Conservation (phyloP, 1,140 invertebrate species). For the Tribolium madens region DNA sequence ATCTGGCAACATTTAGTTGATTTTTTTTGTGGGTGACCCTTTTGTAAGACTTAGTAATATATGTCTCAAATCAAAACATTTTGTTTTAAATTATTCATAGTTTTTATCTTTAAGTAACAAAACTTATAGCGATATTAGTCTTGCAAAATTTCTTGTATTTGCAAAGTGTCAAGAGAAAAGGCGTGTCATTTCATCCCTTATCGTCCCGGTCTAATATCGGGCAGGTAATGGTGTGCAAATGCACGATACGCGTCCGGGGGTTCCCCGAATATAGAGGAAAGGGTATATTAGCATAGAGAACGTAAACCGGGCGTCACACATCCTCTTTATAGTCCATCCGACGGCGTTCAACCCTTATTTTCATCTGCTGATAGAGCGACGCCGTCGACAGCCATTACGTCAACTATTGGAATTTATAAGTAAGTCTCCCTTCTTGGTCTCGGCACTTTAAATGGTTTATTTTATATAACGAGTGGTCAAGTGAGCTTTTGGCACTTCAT, state of each 20-base stretch:
- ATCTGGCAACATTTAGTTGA: no score
- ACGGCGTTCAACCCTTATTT: conserved; percentile 20
- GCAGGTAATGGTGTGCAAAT: conserved; percentile 58
- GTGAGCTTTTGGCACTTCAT: conserved; percentile 44
- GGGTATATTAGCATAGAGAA: conserved; percentile 48
- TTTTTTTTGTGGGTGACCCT: no score
- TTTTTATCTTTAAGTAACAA: no score
- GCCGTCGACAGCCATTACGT: background rate
- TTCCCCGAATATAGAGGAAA: conserved; percentile 13
- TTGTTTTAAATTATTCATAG: no score
- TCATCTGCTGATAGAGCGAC: conserved; percentile 20
- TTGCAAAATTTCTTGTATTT: no score
- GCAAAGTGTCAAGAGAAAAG: background rate
- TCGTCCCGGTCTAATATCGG: conserved; percentile 50
- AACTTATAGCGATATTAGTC: no score
- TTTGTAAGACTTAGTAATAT: no score
- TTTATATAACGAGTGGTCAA: conserved; percentile 40
- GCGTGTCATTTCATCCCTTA: conserved; percentile 27
- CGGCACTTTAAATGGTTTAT: conserved; percentile 18
- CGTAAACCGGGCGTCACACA: conserved; percentile 49
- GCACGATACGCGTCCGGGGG: conserved; percentile 48
- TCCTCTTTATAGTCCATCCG: conserved; percentile 45
- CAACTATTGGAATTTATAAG: conserved; percentile 17
- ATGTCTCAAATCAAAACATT: no score
- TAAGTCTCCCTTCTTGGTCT: conserved; percentile 15